phyloP scores from a whole-genome alignment of 1,140 invertebrate genomes.

The Caenorhabditis latens region DNA sequence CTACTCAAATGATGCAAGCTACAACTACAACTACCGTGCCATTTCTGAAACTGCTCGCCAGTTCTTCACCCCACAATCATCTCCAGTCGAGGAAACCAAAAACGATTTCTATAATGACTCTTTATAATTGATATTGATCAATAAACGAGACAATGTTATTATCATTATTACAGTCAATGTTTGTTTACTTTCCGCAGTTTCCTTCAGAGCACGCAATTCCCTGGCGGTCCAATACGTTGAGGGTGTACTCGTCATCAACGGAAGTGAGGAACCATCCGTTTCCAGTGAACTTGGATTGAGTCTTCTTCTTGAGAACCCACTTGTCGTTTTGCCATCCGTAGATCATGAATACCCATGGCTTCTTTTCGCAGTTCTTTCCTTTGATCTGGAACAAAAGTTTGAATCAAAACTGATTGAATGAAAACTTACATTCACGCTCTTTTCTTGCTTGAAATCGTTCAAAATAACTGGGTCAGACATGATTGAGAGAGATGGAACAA shows the following conservation, averaged over 20 bases:
- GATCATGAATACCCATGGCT: slow-evolving; percentile 51
- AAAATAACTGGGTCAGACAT: slow-evolving; percentile 46
- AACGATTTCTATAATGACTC: slow-evolving; percentile 40
- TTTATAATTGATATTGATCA: slow-evolving; percentile 29
- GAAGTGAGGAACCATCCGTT: slow-evolving; percentile 43
- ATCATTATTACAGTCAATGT: slow-evolving; percentile 19
- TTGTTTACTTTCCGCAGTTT: slow-evolving; percentile 54
- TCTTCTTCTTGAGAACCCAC: slow-evolving; percentile 52
- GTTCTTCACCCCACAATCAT: slow-evolving; percentile 22
- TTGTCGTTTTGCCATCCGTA: slow-evolving; percentile 22
- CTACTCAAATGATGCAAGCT: background rate
- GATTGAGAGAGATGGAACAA: slow-evolving; percentile 18
- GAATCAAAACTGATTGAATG: too few relatives aligned
- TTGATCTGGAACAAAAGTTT: slow-evolving; percentile 1
- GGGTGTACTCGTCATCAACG: slow-evolving; percentile 38
- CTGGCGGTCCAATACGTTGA: slow-evolving; percentile 28
- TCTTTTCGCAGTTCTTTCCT: slow-evolving; percentile 32
- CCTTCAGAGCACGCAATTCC: slow-evolving; percentile 43
- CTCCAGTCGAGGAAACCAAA: background rate
- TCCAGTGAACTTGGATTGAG: slow-evolving; percentile 45
- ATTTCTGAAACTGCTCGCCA: background rate
- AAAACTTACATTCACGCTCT: slow-evolving; percentile 13
- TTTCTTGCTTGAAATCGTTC: background rate
- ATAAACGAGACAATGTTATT: slow-evolving; percentile 36
- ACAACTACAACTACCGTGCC: slow-evolving; percentile 22